Percentiles rank a stretch among this genome's conserved stretches.
Conservation (phyloP, 2,797 vertebrate genomes). For the Acestrorhynchus altus region DNA sequence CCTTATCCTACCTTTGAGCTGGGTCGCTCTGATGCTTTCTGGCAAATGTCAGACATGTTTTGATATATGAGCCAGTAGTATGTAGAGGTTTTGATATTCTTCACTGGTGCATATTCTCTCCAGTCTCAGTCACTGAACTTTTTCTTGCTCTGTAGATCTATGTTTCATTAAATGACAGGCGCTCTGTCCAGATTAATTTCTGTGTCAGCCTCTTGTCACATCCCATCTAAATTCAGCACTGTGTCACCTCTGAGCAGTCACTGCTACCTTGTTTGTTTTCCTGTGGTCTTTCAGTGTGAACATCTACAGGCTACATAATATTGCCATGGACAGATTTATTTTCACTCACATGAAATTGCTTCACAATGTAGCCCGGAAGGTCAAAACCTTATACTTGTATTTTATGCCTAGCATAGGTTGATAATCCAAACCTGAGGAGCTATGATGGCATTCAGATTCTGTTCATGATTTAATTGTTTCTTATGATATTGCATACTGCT, state of each 20-base stretch:
- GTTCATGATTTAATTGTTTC: background rate
- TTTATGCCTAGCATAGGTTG: background rate
- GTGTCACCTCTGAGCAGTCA: slow-evolving; percentile 11
- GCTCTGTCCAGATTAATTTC: background rate
- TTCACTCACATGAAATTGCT: slow-evolving; percentile 1
- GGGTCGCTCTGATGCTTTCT: too few species aligned
- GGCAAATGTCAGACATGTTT: too few species aligned
- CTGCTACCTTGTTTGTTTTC: background rate
- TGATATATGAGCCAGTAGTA: too few species aligned
- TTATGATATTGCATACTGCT: too few species aligned
- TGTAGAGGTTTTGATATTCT: too few species aligned
- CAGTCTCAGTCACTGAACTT: background rate
- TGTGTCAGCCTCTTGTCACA: slow-evolving; percentile 9
- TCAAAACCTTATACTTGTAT: background rate
- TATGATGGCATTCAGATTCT: too few species aligned
- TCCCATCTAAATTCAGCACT: background rate
- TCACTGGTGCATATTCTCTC: too few species aligned
- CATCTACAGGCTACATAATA: background rate
- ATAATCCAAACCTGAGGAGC: background rate
- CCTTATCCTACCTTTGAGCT: too few species aligned
- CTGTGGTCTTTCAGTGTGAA: background rate
- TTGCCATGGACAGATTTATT: slow-evolving; percentile 7
- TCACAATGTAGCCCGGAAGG: background rate
- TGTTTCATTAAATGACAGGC: background rate
- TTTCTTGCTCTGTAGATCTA: background rate